Base-by-base conservation (phyloP, 2,113 vertebrate species). In the Tychaedon coryphoeus region DNA sequence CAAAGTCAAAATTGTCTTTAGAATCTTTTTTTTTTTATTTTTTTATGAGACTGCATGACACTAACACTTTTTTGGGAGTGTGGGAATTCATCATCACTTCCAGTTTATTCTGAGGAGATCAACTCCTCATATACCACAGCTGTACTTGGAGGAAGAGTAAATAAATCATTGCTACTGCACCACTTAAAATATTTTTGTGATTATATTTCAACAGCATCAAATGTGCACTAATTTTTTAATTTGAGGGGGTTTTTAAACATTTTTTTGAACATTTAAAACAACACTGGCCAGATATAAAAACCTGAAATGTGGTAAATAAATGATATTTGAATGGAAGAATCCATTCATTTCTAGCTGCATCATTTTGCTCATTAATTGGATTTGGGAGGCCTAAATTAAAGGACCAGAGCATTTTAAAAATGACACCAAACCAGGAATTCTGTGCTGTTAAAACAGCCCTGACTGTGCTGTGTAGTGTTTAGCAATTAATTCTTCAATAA, bases 61-160 rank as follows among this genome's bases (percentile, higher is more conserved):
- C 7, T 69, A 64, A 61, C 73, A 45, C 26, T 94, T 88, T 26
- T 3, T 3, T 19, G 54, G 50, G 73, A 74, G 8, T 45, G 20
- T 87, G 88, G 77, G 81, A 93, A 74, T 87, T 93, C 47, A 66
- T 74, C 61, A 26, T 45, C 47, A 18, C 25, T 84, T 91, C 67
- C 76, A 65, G 36, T 36, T 40, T 53, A 6, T 64, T 66, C 51
- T 65, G 75, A 69, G n/a, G 51, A 40, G 29, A 40, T 80, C 74
- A 82, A 5, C 64, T 79, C 4, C 36, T 73, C 18, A 56, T 40
- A 1, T 5, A n/a, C 69, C 19, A 3, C 60, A 76, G 2, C 45
- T 76, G 3, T 25, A 7, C 62, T 67, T 72, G 24, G 42, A 58
- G 60, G 33, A 78, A n/a, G 25, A 36, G 10, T 9, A 31, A 71